Base-by-base conservation (phyloP, 1,140 invertebrate genomes). In the Drosophila gunungcola region DNA sequence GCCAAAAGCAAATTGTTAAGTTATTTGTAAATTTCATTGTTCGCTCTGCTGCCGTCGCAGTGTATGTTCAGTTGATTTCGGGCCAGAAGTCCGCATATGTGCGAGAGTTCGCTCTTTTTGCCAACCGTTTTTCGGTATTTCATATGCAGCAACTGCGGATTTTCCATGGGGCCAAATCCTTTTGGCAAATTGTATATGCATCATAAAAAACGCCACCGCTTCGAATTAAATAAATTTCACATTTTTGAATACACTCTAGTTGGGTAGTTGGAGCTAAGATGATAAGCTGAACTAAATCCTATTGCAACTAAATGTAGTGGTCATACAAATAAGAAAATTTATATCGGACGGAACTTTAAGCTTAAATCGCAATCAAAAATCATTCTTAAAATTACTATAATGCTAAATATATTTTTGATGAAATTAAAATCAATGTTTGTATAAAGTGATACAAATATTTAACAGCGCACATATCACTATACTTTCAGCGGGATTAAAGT, bases 1-100 rank as follows among this genome's bases (percentile, higher is more conserved):
- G 78, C 82, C 64, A 81, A 81, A 78, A 85, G 82, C 82, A 85
- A 85, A 85, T 85, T 85, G 82, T 85, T 85, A 85, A 85, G 73
- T 86, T 85, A 85, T 85, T 85, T 85, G 82, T 85, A 86, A 85
- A 86, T 81, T 84, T 84, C 73, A 64, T 57, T 80, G 76, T 80
- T 64, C 72, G 52, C 51, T 54, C 60, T 43, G 48, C 52, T 70
- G 78, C 42, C 70, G 13, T 43, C 39, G 38, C 34, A 49, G 62
- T 70, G 51, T 49, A 77, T 65, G 53, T 39, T 79, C 56, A 79
- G 67, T 65, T 73, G 65, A 64, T 78, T 78, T 63, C 6, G 12
- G 39, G 21, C 32, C 60, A 42, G 38, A 58, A 60, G 60, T 56
- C 56, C 42, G 29, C 60, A 54, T 13, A 55, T 75, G 41, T 73